Percentiles rank a stretch among this genome's conserved stretches.
These are phyloP conservation scores for Eupithecia exiguata DNA, from an alignment of 2,888 invertebrate species.

Conservation along the genomic window DNA sequence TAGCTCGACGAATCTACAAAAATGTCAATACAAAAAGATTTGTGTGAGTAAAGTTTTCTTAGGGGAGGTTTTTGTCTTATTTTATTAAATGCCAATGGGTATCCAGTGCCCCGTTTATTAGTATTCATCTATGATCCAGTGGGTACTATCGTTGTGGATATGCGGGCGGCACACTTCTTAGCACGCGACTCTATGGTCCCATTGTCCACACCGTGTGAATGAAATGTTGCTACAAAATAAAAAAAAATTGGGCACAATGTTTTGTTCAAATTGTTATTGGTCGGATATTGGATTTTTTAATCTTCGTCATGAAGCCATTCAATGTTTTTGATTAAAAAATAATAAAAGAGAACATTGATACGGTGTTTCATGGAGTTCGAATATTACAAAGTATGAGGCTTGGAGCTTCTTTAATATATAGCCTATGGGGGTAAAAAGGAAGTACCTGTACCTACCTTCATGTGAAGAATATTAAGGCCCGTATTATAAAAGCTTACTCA, in stretches of 20 bases:
- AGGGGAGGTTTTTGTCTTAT: neutral
- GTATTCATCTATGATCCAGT: no score
- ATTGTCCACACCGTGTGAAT: constrained; percentile 33
- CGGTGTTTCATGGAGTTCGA: neutral
- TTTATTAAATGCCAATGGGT: neutral
- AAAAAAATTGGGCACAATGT: neutral
- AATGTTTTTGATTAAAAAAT: neutral
- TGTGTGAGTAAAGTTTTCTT: neutral
- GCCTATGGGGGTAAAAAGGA: no score
- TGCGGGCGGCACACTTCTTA: constrained; percentile 33
- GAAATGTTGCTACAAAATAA: constrained; percentile 18
- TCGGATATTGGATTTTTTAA: constrained; percentile 5
- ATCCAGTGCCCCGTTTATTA: no score
- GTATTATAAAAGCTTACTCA: no score
- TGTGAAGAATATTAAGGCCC: no score
- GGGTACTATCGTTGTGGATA: constrained; percentile 23
- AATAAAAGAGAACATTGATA: neutral
- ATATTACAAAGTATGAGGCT: neutral
- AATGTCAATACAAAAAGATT: neutral
- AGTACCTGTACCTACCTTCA: no score
- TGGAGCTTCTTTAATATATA: neutral
- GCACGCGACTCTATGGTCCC: constrained; percentile 29
- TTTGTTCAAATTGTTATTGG: constrained; percentile 11
- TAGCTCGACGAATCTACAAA: neutral
- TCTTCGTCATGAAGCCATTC: neutral